Percentiles rank a stretch among this genome's conserved stretches.
phyloP scores from a whole-genome alignment of 2,113 vertebrate species.

The Kryptolebias marmoratus region DNA sequence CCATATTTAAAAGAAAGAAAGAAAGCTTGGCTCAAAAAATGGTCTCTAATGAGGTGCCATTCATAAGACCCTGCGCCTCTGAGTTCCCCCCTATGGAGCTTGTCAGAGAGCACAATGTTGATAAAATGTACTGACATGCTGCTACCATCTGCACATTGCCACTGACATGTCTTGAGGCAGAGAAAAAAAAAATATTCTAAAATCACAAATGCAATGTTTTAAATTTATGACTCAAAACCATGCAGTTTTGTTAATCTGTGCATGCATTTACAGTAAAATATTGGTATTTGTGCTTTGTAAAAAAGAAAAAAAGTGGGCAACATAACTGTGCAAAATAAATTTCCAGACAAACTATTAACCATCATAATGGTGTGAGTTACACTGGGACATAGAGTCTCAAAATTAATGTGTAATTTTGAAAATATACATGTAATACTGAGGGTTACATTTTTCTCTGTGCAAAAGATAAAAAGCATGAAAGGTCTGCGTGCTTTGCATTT shows the following conservation, averaged over 20 bases:
- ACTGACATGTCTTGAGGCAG: conserved; percentile 47
- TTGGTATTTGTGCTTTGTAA: conserved; percentile 9
- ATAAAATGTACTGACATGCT: conserved; percentile 64
- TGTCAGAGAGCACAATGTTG: conserved; percentile 65
- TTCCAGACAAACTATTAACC: not conserved
- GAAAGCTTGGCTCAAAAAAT: conserved; percentile 46
- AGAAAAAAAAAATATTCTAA: conserved; percentile 15
- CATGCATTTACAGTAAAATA: conserved; percentile 42
- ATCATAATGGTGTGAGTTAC: not conserved
- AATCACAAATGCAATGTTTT: conserved; percentile 40
- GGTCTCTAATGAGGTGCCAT: conserved; percentile 63
- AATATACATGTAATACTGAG: not conserved
- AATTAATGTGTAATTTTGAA: not conserved
- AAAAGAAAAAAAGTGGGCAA: conserved; percentile 7
- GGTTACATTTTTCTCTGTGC: conserved; percentile 5
- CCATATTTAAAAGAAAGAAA: conserved; percentile 42
- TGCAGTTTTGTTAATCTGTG: conserved; percentile 33
- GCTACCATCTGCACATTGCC: conserved; percentile 53
- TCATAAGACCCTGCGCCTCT: conserved; percentile 66
- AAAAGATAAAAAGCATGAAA: not conserved
- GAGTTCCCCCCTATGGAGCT: conserved; percentile 59
- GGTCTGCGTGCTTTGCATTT: not conserved
- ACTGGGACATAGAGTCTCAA: not conserved
- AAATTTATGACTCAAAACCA: conserved; percentile 44
- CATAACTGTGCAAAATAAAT: not conserved